Percentiles rank a stretch among this genome's conserved stretches.
phyloP scores from a whole-genome alignment of 1,140 invertebrate species.

The Hestina assimilis region DNA sequence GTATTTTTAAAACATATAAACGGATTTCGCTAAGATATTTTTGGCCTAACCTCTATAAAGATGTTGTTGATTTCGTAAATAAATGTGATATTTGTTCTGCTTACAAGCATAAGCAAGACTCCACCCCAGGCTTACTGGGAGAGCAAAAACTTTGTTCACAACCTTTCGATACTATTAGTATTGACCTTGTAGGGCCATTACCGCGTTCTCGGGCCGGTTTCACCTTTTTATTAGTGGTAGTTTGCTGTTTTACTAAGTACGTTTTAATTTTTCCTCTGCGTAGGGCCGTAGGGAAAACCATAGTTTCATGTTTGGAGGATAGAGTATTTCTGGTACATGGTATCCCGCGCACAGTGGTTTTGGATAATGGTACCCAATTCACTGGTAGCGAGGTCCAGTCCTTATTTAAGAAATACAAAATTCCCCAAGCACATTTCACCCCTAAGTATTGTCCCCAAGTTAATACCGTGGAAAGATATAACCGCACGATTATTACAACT shows the following conservation, averaged over 20 bases:
- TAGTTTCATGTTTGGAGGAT: no score
- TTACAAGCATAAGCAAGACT: constrained; percentile 22
- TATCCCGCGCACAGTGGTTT: no score
- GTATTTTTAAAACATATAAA: no score
- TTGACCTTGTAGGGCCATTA: constrained; percentile 31
- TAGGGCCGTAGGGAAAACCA: no score
- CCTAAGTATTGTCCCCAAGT: constrained; percentile 61
- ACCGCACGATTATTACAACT: no score
- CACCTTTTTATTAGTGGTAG: constrained; percentile 23
- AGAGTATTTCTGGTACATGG: no score
- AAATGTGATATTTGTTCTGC: constrained; percentile 28
- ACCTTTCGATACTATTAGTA: constrained; percentile 27
- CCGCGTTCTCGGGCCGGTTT: constrained; percentile 27
- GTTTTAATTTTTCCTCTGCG: no score
- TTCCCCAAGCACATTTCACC: constrained; percentile 15
- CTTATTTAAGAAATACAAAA: not conserved
- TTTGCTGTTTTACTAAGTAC: no score
- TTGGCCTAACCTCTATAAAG: constrained; percentile 31
- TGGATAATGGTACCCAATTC: constrained; percentile 24
- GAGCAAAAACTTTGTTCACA: not conserved
- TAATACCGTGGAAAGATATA: constrained; percentile 61
- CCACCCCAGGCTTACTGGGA: constrained; percentile 25
- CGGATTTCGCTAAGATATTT: constrained; percentile 25
- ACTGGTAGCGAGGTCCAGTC: not conserved
- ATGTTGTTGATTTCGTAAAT: constrained; percentile 35